phyloP scores from a whole-genome alignment of 2,797 vertebrate genomes.

The Moxostoma hubbsi region DNA sequence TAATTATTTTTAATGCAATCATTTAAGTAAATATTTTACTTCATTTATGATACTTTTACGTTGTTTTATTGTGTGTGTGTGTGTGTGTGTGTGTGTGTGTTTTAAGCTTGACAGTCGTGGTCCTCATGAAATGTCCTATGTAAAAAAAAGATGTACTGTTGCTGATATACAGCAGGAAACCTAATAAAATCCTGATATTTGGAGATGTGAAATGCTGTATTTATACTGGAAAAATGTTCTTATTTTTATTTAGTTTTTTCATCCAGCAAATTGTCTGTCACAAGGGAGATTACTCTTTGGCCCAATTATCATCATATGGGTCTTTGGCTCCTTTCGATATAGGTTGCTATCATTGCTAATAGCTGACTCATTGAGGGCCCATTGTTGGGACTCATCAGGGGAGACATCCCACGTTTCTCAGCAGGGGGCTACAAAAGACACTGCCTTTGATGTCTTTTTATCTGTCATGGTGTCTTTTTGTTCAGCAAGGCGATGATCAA shows the following conservation, averaged over 20 bases:
- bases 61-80: no score
- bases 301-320: not conserved
- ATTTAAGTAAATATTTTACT: no score
- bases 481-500: constrained; percentile 13
- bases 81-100: no score
- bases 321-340: not conserved
- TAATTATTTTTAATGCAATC: no score
- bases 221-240: not conserved
- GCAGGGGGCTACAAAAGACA: constrained; percentile 1
- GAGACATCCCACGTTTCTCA: not conserved
- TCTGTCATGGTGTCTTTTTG: not conserved
- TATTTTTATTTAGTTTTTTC: not conserved
- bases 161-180: no score
- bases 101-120: no score
- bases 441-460: constrained; percentile 29
- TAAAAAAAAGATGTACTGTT: no score
- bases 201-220: not conserved
- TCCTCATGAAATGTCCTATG: no score
- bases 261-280: not conserved
- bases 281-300: not conserved
- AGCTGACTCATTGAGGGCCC: no score
- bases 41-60: no score
- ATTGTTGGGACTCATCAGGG: constrained; percentile 21
- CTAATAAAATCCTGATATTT: no score
- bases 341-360: not conserved